Evolutionary conservation across 2,888 invertebrate genomes (phyloP), one percentile per base, ranked within the genome.

Genomic region (Pandemis heparana): DNA sequence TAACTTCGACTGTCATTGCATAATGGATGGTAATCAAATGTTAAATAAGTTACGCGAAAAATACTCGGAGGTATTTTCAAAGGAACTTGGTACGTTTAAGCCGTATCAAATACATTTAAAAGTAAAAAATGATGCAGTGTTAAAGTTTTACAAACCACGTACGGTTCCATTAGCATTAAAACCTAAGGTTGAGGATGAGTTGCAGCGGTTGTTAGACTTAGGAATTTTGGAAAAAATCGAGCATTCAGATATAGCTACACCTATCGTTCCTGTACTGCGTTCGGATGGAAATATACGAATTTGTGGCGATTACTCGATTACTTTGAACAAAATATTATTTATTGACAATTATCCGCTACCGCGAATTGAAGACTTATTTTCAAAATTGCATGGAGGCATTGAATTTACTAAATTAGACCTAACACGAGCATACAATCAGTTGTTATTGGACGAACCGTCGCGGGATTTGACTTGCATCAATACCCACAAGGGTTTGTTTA

Each of bases 291-390:
- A 59, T 16, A 53, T 76, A 1, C 6, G 74, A 41, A 71, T 78
- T 10, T 75, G 75, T 39, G 76, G 75, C 4, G 77, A 78, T 59
- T 78, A 71, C 46, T 78, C 76, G 0, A 75, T 75, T 6, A 78
- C 76, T 4, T 18, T 77, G 39, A 78, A 78, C 48, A 78, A 51
- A 53, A 6, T 61, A 5, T 59, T 65, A 18, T 46, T 43, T 16
- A 60, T 61, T 5, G 77, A 78, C 10, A 68, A 59, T 18, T 80
- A 80, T 64, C 80, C 81, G 0, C 48, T 82, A 1, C 83, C 81
- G 0, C 77, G 79, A 0, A 79, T 81, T 14, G 80, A 81, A 7
- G 72, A 72, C 43, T 56, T 72, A 23, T 43, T 72, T 14, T 14
- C 70, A 16, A 65, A 66, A 62, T 53, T 74, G 16, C 65, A 69